Evolutionary conservation across 2,888 invertebrate genomes (phyloP), one percentile per base, ranked within the genome.

Genomic region (Drosophila borborema): DNA sequence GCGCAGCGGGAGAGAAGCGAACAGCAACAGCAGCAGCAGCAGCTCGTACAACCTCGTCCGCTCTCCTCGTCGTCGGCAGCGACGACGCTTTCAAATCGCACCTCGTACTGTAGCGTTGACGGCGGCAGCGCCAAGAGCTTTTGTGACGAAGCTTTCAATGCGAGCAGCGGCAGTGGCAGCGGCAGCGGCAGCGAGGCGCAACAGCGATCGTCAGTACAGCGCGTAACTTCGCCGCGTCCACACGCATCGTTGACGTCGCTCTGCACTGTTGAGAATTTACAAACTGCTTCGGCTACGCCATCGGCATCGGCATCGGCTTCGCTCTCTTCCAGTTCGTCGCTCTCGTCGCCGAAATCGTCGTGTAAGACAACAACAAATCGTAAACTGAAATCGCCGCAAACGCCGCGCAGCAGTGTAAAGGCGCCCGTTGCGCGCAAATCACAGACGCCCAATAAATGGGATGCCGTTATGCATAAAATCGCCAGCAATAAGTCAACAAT

Each of bases 401-500:
- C 60, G 18, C 28, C 59, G 48, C 59, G 59, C 48, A 49, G 48
- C 48, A 49, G 60, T 40, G 38, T 16, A 1, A 75, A 74, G 51
- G 31, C 56, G 65, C 75, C 72, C 48, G 72, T 66, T 46, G 75
- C 80, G 59, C 91, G 92, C 31, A 92, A 92, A 84, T 63, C 90
- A 56, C 86, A 83, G 59, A 80, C 91, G 58, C 90, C 91, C 46
- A 93, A 93, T 23, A 95, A 97, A 81, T 97, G 98, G 95, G 97
- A 97, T 90, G 95, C 96, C 60, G 97, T 98, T 58, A 96, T 97
- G 95, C 96, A 96, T 93, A 96, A 96, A 93, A 96, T 97, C 73
- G 95, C 96, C 49, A 95, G 95, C 78, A 95, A 95, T 71, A 95
- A 96, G 84, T 83, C 90, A 64, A 82, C 91, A 72, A 86, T 91